phyloP scores from a whole-genome alignment of 2,797 vertebrate genomes.

The Fistularia commersonii region DNA sequence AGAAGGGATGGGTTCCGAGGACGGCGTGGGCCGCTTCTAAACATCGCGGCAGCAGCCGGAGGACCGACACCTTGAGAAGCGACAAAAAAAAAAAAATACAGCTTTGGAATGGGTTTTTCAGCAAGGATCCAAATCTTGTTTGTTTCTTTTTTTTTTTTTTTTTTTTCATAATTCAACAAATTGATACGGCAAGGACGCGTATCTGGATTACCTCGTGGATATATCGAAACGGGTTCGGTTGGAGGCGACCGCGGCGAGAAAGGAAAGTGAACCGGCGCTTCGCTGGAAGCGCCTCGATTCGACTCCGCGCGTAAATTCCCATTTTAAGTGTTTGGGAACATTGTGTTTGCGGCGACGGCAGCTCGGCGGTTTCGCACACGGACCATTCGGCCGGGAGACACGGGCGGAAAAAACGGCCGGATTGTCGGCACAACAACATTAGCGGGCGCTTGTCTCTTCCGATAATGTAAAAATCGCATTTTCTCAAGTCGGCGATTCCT shows the following conservation, averaged over 20 bases:
- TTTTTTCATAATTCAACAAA: no score
- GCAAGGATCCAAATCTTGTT: no score
- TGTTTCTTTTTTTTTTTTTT: no score
- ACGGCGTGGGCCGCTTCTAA: conserved; percentile 82
- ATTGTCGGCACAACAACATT: no score
- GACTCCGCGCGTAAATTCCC: conserved; percentile 9
- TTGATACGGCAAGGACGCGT: no score
- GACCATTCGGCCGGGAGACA: no score
- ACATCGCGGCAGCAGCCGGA: conserved; percentile 82
- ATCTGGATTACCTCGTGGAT: no score
- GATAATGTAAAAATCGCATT: conserved; percentile 38
- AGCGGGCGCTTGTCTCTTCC: conserved; percentile 12
- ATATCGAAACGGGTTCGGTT: no score
- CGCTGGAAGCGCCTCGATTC: conserved; percentile 1
- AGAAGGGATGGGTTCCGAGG: conserved; percentile 90
- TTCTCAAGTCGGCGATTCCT: conserved; percentile 17
- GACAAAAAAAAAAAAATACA: conserved; percentile 8
- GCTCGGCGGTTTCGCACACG: neutral
- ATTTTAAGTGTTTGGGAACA: conserved; percentile 3
- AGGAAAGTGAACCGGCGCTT: neutral
- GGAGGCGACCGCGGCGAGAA: no score
- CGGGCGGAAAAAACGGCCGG: no score
- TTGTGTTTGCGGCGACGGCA: neutral
- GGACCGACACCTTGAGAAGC: conserved; percentile 53
- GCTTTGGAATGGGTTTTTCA: no score